These are phyloP conservation scores for Actenoides hombroni DNA, from an alignment of 2,113 vertebrate species.

Conservation along the genomic window DNA sequence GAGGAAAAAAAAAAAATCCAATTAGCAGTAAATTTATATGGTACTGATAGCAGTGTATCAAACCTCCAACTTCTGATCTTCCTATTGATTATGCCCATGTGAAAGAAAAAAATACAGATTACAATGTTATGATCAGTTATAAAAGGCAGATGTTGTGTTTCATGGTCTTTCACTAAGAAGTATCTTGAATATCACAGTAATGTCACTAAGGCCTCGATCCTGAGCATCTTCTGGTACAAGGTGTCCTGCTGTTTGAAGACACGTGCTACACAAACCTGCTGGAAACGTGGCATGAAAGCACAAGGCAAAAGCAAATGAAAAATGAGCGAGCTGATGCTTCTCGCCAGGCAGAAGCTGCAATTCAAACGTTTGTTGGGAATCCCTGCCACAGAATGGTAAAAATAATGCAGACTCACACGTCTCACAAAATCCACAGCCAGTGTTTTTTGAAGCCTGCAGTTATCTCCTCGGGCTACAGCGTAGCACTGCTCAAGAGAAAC, in stretches of 20 bases:
- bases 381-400: neutral
- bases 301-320: neutral
- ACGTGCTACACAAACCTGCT: neutral
- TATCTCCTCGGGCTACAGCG: fast-evolving
- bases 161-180: neutral
- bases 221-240: neutral
- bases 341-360: neutral
- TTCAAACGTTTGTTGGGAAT: neutral
- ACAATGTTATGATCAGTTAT: neutral
- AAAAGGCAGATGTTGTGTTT: neutral
- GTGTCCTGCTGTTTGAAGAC: neutral
- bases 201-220: neutral
- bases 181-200: neutral
- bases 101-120: neutral
- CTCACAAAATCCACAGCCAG: neutral
- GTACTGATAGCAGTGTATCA: neutral
- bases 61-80: neutral
- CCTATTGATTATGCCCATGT: neutral
- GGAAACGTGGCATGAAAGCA: neutral
- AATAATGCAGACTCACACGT: neutral
- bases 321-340: neutral
- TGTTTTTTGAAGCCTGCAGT: neutral
- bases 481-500: neutral
- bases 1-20: neutral
- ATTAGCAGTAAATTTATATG: neutral